phyloP scores from a whole-genome alignment of 2,113 vertebrate species.

The Cichladusa arquata region DNA sequence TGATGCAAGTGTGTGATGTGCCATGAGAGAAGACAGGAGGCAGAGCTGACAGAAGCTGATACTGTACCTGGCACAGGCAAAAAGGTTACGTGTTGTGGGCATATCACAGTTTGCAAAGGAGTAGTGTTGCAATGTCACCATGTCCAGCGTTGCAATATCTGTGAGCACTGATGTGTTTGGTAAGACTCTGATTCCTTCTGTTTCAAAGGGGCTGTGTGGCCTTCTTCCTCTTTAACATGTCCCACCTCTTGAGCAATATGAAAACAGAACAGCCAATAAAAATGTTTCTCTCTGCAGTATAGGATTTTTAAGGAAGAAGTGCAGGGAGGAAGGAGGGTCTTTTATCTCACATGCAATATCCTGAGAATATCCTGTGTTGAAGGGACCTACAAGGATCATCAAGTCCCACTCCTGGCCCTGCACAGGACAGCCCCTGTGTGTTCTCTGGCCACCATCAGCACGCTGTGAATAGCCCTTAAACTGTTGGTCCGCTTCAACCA shows the following conservation, averaged over 20 bases:
- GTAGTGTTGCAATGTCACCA: not conserved
- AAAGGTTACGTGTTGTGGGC: not conserved
- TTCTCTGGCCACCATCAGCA: not conserved
- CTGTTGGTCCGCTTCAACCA: not conserved
- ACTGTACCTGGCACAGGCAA: not conserved
- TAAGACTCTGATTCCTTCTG: not conserved
- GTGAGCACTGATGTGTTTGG: not conserved
- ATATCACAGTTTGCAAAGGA: not conserved
- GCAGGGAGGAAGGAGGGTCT: not conserved
- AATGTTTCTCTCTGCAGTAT: not conserved
- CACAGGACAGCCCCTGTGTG: not conserved
- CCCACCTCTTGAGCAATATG: not conserved
- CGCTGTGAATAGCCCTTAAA: not conserved
- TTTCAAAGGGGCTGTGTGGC: not conserved
- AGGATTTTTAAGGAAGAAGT: not conserved
- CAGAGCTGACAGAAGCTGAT: not conserved
- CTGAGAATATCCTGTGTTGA: not conserved
- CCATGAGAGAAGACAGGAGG: fast-evolving
- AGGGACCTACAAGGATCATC: not conserved
- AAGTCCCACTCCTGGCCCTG: not conserved
- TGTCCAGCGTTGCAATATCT: not conserved
- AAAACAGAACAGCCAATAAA: not conserved
- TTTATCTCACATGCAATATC: not conserved
- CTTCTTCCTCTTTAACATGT: not conserved
- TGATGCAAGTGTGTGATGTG: not conserved